Evolutionary conservation across 1,140 invertebrate genomes (phyloP).

Genomic region (Aplysia californica): DNA sequence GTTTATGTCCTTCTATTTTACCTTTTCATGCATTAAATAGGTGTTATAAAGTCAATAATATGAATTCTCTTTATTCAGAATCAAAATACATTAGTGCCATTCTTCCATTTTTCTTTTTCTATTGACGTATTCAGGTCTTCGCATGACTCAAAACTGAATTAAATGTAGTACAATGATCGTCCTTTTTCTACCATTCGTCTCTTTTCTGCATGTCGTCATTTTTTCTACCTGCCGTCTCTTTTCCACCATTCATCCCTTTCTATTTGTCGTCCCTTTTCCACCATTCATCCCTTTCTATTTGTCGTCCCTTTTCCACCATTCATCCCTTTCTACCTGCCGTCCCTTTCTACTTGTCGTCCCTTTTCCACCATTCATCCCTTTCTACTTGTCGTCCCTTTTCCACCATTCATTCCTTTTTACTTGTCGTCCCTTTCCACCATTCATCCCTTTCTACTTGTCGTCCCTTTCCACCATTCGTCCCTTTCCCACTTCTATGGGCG

Average conservation of each 20-base stretch:
- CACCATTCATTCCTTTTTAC: no score
- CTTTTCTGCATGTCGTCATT: background rate
- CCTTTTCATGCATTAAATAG: no score
- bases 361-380: background rate
- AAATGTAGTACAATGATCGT: no score
- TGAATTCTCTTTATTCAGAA: background rate
- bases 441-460: no score
- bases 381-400: no score
- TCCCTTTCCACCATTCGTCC: no score
- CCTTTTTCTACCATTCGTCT: background rate
- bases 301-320: background rate
- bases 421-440: no score
- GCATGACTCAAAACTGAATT: no score
- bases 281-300: no score
- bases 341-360: background rate
- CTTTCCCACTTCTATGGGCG: no score
- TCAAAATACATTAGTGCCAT: background rate
- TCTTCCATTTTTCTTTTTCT: background rate
- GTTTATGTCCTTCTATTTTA: no score
- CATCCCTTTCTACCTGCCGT: background rate
- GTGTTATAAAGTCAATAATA: background rate
- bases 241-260: background rate
- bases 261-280: background rate
- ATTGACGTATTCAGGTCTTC: no score
- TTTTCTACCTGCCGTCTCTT: background rate